Evolutionary conservation across 2,888 invertebrate species (phyloP).

Genomic region (Polydrusus tereticollis): DNA sequence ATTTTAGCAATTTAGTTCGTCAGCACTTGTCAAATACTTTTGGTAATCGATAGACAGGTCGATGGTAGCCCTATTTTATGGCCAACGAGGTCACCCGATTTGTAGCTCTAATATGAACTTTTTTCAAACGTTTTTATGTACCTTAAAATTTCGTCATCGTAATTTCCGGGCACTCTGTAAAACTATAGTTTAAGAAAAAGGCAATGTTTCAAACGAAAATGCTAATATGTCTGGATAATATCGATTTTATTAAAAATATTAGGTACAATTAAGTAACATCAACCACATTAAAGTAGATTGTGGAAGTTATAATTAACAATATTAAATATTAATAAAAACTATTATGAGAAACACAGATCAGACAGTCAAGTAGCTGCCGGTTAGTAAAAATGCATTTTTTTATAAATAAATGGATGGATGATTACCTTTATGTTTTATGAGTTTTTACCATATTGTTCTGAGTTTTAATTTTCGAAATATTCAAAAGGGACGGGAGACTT

Average conservation of each 20-base stretch:
- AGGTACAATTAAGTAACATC: constrained; percentile 64
- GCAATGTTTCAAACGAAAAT: constrained; percentile 34
- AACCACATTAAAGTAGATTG: constrained; percentile 61
- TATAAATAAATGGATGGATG: constrained; percentile 51
- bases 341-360: constrained; percentile 49
- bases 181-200: no score
- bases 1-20: no score
- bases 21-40: no score
- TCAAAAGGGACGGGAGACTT: constrained; percentile 66
- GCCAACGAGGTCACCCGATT: no score
- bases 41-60: no score
- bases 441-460: constrained; percentile 26
- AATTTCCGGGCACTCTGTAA: no score
- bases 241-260: constrained; percentile 64
- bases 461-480: constrained; percentile 26
- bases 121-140: no score
- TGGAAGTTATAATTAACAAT: constrained; percentile 56
- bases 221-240: constrained; percentile 42
- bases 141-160: no score
- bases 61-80: no score
- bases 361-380: constrained; percentile 22
- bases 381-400: constrained; percentile 37
- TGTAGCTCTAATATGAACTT: no score
- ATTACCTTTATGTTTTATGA: constrained; percentile 42
- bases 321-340: constrained; percentile 53